Evolutionary conservation across 2,888 invertebrate species (phyloP).

Genomic region (Incurvaria masculella): DNA sequence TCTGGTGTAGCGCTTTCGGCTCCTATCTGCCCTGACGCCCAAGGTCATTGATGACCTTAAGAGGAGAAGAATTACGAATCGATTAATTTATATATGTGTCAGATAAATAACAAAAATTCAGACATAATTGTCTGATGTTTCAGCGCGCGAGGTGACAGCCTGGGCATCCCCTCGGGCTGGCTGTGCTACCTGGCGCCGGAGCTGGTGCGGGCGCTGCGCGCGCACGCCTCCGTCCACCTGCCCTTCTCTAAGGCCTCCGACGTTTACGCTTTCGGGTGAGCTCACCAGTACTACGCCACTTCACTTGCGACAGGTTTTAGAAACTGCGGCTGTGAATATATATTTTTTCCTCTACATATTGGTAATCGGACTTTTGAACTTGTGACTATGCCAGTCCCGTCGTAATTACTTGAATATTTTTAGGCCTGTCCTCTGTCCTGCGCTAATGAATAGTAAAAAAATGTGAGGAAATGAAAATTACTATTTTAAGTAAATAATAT

Average conservation of each 20-base stretch:
- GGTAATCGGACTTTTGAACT: not conserved
- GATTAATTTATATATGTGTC: too few relatives aligned
- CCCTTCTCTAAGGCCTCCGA: constrained; percentile 93
- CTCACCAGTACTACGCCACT: constrained; percentile 15
- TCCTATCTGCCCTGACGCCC: too few relatives aligned
- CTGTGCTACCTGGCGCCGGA: constrained; percentile 98
- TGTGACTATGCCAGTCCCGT: not conserved
- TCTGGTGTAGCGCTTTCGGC: too few relatives aligned
- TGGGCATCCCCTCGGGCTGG: constrained; percentile 97
- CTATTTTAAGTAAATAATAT: too few relatives aligned
- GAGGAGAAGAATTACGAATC: too few relatives aligned
- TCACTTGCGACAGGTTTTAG: not conserved
- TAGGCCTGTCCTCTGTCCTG: too few relatives aligned
- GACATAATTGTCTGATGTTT: too few relatives aligned
- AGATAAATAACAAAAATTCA: too few relatives aligned
- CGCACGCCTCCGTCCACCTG: constrained; percentile 77
- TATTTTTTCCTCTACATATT: not conserved
- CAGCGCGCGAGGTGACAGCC: constrained; percentile 62
- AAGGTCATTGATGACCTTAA: too few relatives aligned
- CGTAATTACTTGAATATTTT: too few relatives aligned
- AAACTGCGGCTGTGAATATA: not conserved
- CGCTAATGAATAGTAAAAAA: too few relatives aligned
- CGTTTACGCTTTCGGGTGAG: constrained; percentile 96
- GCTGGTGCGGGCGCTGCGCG: constrained; percentile 81
- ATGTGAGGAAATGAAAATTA: too few relatives aligned